A percentile compares a stretch with the other conserved stretches of the same genome.
These are phyloP conservation scores for Acrossocheilus wenchowensis DNA, from an alignment of 2,797 vertebrate genomes.

Conservation along the genomic window DNA sequence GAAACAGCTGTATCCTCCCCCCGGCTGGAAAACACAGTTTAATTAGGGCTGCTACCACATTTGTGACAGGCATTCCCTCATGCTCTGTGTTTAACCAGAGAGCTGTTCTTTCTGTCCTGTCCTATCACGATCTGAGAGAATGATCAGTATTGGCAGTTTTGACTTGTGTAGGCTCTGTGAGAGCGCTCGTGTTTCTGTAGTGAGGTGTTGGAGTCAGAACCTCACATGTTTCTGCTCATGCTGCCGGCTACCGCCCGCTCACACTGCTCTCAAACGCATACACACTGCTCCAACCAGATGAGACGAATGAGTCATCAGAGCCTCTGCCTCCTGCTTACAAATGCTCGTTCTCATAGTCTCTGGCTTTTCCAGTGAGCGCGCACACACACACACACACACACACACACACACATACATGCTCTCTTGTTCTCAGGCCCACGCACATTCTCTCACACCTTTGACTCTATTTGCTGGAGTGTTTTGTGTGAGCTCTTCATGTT, in stretches of 20 bases:
- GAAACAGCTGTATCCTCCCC: constrained; percentile 40
- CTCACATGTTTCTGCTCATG: constrained; percentile 51
- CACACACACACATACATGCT: constrained; percentile 42
- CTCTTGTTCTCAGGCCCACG: constrained; percentile 34
- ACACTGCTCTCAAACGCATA: background rate
- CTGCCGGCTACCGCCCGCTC: constrained; percentile 25
- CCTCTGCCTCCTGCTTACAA: constrained; percentile 57
- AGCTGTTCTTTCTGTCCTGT: constrained; percentile 10
- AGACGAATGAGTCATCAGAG: constrained; percentile 64
- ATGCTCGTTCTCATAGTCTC: constrained; percentile 29
- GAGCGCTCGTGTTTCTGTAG: constrained; percentile 50
- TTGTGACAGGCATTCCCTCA: constrained; percentile 30
- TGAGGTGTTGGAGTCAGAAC: constrained; percentile 51
- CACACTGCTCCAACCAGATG: constrained; percentile 56
- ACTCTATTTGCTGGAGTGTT: constrained; percentile 16
- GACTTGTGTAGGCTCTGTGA: constrained; percentile 20
- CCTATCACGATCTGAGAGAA: constrained; percentile 28
- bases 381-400: constrained; percentile 48
- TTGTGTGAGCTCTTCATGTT: constrained; percentile 1
- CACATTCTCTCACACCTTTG: constrained; percentile 29
- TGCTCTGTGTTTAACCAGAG: constrained; percentile 28
- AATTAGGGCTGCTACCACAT: constrained; percentile 35
- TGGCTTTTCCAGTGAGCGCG: constrained; percentile 28
- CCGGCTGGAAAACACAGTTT: constrained; percentile 23
- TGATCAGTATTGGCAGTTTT: constrained; percentile 42